A percentile compares a stretch with the other conserved stretches of the same genome.
These are phyloP conservation scores for Cephus pulcher DNA, from an alignment of 2,888 invertebrate genomes.

Conservation along the genomic window DNA sequence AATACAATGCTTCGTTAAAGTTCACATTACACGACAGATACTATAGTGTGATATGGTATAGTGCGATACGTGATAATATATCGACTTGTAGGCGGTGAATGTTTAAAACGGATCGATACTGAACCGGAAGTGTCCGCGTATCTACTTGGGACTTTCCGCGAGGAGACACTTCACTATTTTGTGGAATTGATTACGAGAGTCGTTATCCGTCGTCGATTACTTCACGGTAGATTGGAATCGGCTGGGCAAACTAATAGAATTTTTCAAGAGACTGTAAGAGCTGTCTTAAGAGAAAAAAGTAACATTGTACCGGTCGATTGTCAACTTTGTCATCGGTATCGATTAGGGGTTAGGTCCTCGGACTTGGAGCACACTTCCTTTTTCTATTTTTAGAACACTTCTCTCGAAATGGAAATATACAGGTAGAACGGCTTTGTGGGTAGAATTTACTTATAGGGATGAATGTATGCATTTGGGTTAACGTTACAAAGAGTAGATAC, in stretches of 20 bases:
- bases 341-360: not conserved
- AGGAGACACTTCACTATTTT: not conserved
- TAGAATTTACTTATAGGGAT: not conserved
- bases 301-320: not conserved
- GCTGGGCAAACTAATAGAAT: not conserved
- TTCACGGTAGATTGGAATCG: not conserved
- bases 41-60: not conserved
- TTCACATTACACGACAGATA: not conserved
- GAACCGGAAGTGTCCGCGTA: not conserved
- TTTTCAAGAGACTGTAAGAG: not conserved
- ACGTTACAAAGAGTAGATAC: not conserved
- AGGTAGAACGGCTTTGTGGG: not conserved
- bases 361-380: not conserved
- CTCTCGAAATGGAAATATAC: not conserved
- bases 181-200: not conserved
- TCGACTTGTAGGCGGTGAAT: slow-evolving; percentile 12
- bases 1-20: not conserved
- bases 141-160: not conserved
- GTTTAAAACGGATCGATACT: slow-evolving; percentile 19
- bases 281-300: not conserved
- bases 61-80: not conserved
- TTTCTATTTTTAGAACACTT: not conserved
- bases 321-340: not conserved
- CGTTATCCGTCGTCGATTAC: not conserved
- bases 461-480: not conserved